Conservation (phyloP, 2,113 vertebrate genomes). For the Climacteris rufus region DNA sequence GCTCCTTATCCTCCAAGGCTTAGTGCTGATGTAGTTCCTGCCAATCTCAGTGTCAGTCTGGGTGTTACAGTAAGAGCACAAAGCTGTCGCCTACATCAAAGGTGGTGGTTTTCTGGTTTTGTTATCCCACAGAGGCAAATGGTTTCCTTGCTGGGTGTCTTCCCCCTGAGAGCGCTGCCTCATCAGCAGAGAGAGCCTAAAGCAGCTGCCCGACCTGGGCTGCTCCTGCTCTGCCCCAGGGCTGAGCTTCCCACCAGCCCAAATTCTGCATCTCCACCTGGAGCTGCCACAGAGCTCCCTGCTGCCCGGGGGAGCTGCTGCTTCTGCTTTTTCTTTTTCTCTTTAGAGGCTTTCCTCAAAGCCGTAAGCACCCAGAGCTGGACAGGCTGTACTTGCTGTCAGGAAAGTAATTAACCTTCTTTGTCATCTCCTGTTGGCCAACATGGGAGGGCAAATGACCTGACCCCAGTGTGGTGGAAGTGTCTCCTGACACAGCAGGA, state of each 20-base stretch:
- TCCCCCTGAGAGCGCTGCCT: background rate
- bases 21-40: background rate
- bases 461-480: background rate
- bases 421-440: background rate
- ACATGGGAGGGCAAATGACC: accelerated
- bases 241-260: background rate
- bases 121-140: background rate
- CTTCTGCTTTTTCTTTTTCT: background rate
- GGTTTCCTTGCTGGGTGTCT: background rate
- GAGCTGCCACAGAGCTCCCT: accelerated
- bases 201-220: accelerated
- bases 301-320: background rate
- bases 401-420: background rate
- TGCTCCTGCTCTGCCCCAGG: background rate
- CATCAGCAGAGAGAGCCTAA: background rate
- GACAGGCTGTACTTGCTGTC: background rate
- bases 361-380: background rate
- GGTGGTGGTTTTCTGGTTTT: background rate
- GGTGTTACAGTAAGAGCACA: background rate
- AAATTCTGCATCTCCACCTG: accelerated
- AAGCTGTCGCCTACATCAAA: background rate
- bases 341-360: background rate
- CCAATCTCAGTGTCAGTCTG: background rate
- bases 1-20: background rate
- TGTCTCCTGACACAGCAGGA: background rate